Percentiles rank a stretch among this genome's conserved stretches.
Conservation (phyloP, 2,797 vertebrate genomes). For the Pyrocephalus nanus region DNA sequence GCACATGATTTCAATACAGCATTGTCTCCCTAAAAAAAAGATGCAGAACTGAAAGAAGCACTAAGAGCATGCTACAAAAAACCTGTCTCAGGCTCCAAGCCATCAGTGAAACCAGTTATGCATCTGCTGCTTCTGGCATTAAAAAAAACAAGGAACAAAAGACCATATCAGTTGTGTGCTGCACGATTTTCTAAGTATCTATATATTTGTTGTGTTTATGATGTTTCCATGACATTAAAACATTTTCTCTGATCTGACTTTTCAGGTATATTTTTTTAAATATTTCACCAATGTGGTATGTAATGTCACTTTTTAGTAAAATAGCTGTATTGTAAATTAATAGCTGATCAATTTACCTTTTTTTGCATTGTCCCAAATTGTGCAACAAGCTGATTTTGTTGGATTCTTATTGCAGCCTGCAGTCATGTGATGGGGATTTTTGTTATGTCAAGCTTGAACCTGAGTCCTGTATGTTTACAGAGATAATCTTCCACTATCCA, state of each 20-base stretch:
- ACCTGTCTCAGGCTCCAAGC: neutral
- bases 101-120: neutral
- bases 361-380: neutral
- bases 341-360: neutral
- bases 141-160: neutral
- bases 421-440: neutral
- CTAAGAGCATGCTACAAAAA: neutral
- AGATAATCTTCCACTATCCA: neutral
- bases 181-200: neutral
- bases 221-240: neutral
- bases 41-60: neutral
- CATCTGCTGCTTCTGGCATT: neutral
- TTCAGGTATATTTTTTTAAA: neutral
- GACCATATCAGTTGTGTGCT: neutral
- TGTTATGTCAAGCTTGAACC: neutral
- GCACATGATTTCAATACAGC: neutral
- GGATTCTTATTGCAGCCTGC: neutral
- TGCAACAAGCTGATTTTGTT: neutral
- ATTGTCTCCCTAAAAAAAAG: neutral
- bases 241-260: neutral
- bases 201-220: neutral
- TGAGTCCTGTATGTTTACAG: neutral
- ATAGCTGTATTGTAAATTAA: neutral
- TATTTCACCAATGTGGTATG: neutral
- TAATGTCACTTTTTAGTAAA: neutral